Evolutionary conservation across 1,140 invertebrate genomes (phyloP), one percentile per base, ranked within the genome.

Genomic region (Palaemon carinicauda): DNA sequence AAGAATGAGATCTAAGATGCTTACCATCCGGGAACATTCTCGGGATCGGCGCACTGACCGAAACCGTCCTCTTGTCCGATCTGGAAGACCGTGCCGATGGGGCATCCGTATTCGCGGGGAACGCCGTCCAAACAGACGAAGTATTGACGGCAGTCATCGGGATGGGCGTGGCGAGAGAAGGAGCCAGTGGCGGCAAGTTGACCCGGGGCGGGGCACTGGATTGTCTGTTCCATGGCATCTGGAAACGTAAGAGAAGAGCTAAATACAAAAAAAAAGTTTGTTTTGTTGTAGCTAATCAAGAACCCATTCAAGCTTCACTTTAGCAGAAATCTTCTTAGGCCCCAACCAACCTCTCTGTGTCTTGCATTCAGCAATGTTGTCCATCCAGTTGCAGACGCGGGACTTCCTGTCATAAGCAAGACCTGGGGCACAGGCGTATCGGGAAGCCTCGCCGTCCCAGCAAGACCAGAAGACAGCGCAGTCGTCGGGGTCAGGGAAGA

Each of bases 401-500:
- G 96, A 95, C 91, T 97, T 96, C 87, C 96, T 94, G 93, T 98
- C 97, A 92, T 98, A 98, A 88, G 97, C 97, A 9, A 98, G 92
- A 90, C 97, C 97, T 89, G 97, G 96, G 90, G 96, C 97, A 93
- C 97, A 98, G 91, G 97, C 96, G 91, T 98, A 98, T 89, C 96
- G 94, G 90, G 96, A 97, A 12, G 96, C 95, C 92, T 98, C 97
- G 54, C 97, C 97, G 92, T 97, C 97, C 96, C 97, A 98, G 92
- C 97, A 98, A 91, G 97, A 97, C 96, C 96, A 98, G 95, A 98
- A 98, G 1, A 96, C 95, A 91, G 97, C 96, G 92, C 97, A 98
- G 91, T 97, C 97, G 87, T 93, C 92, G 27, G 95, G 95, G 91
- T 98, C 97, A 82, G 96, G 91, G 94, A 98, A 98, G 92, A 98